A percentile compares a stretch with the other conserved stretches of the same genome.
Conservation (phyloP, 2,113 vertebrate genomes). For the Chaetodon auriga region DNA sequence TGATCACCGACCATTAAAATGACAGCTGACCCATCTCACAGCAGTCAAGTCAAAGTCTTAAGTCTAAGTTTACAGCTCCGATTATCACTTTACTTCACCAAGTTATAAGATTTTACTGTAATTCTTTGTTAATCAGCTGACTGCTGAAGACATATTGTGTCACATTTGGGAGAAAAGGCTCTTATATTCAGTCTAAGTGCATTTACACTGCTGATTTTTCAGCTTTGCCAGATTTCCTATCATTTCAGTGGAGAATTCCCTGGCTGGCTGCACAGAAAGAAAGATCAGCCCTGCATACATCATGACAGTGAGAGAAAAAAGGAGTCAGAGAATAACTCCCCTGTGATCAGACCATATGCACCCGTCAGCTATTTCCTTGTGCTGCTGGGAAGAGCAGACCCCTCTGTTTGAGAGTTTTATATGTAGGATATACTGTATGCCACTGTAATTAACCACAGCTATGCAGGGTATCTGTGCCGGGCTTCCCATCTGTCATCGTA, state of each 20-base stretch:
- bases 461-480: background rate
- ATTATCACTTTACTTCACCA: background rate
- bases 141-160: background rate
- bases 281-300: constrained; percentile 27
- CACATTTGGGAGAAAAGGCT: background rate
- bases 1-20: no score
- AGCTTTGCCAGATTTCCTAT: constrained; percentile 10
- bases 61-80: background rate
- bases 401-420: constrained; percentile 44
- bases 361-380: constrained; percentile 35
- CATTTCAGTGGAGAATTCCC: background rate
- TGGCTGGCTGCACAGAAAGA: constrained; percentile 3
- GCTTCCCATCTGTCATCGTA: constrained; percentile 40
- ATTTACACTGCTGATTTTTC: constrained; percentile 12
- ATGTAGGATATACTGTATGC: constrained; percentile 42
- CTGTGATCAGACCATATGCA: constrained; percentile 52
- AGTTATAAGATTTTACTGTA: background rate
- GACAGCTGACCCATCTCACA: no score
- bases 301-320: constrained; percentile 15
- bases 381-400: constrained; percentile 18
- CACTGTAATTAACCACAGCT: constrained; percentile 45
- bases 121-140: background rate
- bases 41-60: no score
- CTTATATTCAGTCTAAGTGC: constrained; percentile 3
- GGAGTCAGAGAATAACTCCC: constrained; percentile 18